These are phyloP conservation scores for Coelogynopora nodosa DNA, from an alignment of 2,888 invertebrate genomes.

Conservation along the genomic window DNA sequence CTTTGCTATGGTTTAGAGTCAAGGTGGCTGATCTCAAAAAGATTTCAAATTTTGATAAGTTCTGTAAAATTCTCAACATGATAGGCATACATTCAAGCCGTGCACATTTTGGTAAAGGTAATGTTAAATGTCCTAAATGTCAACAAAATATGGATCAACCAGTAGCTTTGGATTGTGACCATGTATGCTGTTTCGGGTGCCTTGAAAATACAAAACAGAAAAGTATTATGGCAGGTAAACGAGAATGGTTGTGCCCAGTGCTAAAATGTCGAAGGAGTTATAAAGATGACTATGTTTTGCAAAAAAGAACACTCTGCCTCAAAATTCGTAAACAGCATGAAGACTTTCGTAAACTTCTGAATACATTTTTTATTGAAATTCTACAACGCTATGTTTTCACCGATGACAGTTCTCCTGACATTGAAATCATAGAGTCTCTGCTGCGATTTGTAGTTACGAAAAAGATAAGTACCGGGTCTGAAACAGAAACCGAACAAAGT, in stretches of 20 bases:
- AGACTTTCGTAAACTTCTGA: neutral
- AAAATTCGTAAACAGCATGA: neutral
- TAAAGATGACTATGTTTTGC: neutral
- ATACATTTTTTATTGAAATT: neutral
- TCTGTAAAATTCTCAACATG: neutral
- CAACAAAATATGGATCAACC: neutral
- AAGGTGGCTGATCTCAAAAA: neutral
- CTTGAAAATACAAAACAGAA: neutral
- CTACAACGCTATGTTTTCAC: conserved; percentile 1
- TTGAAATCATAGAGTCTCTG: neutral
- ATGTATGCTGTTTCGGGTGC: neutral
- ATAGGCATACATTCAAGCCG: neutral
- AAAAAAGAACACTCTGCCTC: neutral
- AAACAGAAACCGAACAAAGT: neutral
- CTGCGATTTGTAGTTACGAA: neutral
- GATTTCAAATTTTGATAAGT: neutral
- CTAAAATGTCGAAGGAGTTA: neutral
- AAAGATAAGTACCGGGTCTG: neutral
- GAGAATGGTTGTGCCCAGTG: neutral
- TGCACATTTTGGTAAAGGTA: neutral
- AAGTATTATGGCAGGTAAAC: neutral
- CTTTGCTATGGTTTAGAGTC: neutral
- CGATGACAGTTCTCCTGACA: neutral
- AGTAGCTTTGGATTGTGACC: neutral
- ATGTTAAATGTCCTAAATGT: neutral